phyloP scores from a whole-genome alignment of 2,113 vertebrate genomes.

The Apteryx mantelli region DNA sequence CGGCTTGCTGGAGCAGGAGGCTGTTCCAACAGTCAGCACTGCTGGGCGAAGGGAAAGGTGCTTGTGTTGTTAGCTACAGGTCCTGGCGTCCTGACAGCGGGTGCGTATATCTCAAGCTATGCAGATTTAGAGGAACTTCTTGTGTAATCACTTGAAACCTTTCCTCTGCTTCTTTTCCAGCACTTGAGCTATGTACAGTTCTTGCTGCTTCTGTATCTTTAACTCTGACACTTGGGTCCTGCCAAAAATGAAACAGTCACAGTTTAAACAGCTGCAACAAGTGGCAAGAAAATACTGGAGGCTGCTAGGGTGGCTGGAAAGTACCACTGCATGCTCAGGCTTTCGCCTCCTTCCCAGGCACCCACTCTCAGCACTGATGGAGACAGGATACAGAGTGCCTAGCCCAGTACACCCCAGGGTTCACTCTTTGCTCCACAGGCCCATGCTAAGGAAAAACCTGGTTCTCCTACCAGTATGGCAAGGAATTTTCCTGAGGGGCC shows the following conservation, averaged over 20 bases:
- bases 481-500: too few relatives aligned
- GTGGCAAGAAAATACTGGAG: accelerated
- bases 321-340: not conserved
- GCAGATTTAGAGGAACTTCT: not conserved
- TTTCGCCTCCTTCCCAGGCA: accelerated
- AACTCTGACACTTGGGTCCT: slow-evolving; percentile 56
- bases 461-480: not conserved
- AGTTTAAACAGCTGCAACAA: not conserved
- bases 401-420: accelerated
- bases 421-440: not conserved
- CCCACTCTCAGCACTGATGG: accelerated
- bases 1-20: too few relatives aligned
- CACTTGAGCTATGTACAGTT: slow-evolving; percentile 23
- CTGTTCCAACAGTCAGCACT: not conserved
- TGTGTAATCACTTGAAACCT: not conserved
- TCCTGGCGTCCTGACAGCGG: not conserved
- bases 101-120: not conserved
- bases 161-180: slow-evolving; percentile 59
- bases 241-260: not conserved
- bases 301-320: not conserved
- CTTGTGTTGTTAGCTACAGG: not conserved
- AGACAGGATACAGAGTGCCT: accelerated
- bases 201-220: slow-evolving; percentile 65
- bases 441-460: accelerated
- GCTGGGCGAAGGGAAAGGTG: not conserved